Evolutionary conservation across 2,888 invertebrate species (phyloP).

Genomic region (Leptura quadrifasciata): DNA sequence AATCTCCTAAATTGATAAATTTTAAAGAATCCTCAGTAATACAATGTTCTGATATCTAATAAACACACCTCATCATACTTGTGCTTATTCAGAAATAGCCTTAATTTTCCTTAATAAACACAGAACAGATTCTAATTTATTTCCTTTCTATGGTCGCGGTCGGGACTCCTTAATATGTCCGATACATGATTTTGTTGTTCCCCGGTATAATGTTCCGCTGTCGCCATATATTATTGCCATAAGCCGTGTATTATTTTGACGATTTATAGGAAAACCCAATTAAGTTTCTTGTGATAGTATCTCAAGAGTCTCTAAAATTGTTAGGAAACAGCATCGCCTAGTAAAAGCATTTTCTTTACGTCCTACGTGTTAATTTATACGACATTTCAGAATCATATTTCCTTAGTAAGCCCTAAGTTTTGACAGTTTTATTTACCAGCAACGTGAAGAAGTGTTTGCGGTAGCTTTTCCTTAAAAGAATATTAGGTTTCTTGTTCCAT

Average conservation of each 20-base stretch:
- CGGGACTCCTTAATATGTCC: too few relatives aligned
- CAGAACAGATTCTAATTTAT: too few relatives aligned
- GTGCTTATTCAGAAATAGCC: too few relatives aligned
- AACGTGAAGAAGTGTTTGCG: not conserved
- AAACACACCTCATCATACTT: too few relatives aligned
- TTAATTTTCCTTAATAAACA: too few relatives aligned
- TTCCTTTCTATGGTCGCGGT: too few relatives aligned
- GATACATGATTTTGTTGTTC: too few relatives aligned
- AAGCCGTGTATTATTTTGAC: not conserved
- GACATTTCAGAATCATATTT: slow-evolving; percentile 7
- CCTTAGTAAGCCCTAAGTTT: not conserved
- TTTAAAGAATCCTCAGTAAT: too few relatives aligned
- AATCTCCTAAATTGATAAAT: too few relatives aligned
- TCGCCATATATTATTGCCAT: not conserved
- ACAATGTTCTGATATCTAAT: too few relatives aligned
- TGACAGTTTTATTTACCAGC: not conserved
- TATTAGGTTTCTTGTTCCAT: slow-evolving; percentile 7
- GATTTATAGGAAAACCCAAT: not conserved
- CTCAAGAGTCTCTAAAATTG: not conserved
- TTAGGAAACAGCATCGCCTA: not conserved
- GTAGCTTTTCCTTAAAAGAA: slow-evolving; percentile 7
- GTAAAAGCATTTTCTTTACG: not conserved
- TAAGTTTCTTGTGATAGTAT: not conserved
- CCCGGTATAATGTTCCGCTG: too few relatives aligned
- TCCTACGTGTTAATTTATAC: not conserved